Base-by-base conservation (phyloP, 2,113 vertebrate genomes). In the Tetraodon nigroviridis region DNA sequence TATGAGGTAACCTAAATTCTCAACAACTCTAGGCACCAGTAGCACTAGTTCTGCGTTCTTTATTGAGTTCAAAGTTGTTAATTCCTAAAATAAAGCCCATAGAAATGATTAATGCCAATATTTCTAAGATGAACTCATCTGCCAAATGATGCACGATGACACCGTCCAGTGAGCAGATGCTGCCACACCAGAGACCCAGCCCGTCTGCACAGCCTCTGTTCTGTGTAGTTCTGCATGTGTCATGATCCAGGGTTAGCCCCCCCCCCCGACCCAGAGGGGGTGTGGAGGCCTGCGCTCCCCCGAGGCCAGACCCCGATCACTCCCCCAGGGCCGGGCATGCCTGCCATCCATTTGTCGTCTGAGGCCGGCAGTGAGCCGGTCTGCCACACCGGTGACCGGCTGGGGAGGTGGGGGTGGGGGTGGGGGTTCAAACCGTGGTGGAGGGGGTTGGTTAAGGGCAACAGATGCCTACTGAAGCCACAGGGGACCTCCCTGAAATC, bases 401-500 rank as follows among this genome's bases (percentile, higher is more conserved):
- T 62, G 58, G 58, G 51, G 61, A 32, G 55, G 46, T 63, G 71
- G 55, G 47, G 55, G 45, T 55, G 51, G 55, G 46, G 61, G 71
- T 52, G 47, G 55, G 45, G 58, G 51, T 24, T 24, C 22, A 24
- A 24, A 24, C 2, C 22, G 76, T 72, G 54, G 88, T 90, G 63
- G 61, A 91, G 88, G 86, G 67, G 73, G 92, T 37, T 37, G 32
- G 32, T 37, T 37, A 37, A 37, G 92, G 91, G 32, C 89, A 95
- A 94, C 96, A 98, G 96, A 98, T 98, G 95, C 96, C 94, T 91
- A 82, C 92, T 94, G 90, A 90, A 92, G 89, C 92, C 93, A 91
- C 92, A 92, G 90, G 92, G 93, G 94, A 86, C 77, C 75, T 91
- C 91, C 89, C 90, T 92, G 92, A 94, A 96, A 98, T 92, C 89